phyloP scores from a whole-genome alignment of 2,888 invertebrate genomes.

The Sylvicola cinctus region DNA sequence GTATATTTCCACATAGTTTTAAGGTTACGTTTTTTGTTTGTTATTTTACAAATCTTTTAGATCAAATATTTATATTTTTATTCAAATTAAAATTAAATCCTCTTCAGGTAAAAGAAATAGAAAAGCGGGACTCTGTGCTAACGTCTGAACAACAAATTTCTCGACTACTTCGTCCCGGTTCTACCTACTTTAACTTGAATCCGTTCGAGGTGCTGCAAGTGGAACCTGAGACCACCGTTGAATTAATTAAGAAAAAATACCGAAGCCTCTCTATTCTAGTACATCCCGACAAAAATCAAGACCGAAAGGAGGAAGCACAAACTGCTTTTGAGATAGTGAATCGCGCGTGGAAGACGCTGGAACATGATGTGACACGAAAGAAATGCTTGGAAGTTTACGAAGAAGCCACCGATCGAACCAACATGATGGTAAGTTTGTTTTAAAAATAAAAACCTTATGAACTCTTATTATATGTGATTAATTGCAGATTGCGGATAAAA shows the following conservation, averaged over 20 bases:
- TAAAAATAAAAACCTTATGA: conserved; percentile 5
- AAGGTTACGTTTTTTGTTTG: not conserved
- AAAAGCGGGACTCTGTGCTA: conserved; percentile 88
- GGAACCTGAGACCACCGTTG: conserved; percentile 72
- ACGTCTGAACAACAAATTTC: conserved; percentile 97
- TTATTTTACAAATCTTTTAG: not conserved
- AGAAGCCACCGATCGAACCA: conserved; percentile 87
- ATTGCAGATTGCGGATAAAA: conserved; percentile 68
- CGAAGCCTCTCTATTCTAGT: conserved; percentile 89
- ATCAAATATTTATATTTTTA: not conserved
- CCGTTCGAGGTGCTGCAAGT: conserved; percentile 81
- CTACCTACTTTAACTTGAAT: conserved; percentile 97
- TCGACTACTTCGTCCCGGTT: conserved; percentile 82
- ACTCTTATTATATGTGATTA: conserved; percentile 2
- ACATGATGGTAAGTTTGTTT: conserved; percentile 77
- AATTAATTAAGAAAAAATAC: conserved; percentile 93
- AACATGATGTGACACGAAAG: conserved; percentile 82
- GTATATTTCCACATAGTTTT: conserved; percentile 28
- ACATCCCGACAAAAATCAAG: conserved; percentile 98
- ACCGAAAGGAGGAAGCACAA: conserved; percentile 87
- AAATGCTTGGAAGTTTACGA: conserved; percentile 92
- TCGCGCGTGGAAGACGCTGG: conserved; percentile 86
- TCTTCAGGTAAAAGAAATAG: conserved; percentile 94
- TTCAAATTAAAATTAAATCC: not conserved
- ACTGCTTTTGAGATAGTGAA: conserved; percentile 84